phyloP scores from a whole-genome alignment of 1,140 invertebrate species.

The Nautilus pompilius region DNA sequence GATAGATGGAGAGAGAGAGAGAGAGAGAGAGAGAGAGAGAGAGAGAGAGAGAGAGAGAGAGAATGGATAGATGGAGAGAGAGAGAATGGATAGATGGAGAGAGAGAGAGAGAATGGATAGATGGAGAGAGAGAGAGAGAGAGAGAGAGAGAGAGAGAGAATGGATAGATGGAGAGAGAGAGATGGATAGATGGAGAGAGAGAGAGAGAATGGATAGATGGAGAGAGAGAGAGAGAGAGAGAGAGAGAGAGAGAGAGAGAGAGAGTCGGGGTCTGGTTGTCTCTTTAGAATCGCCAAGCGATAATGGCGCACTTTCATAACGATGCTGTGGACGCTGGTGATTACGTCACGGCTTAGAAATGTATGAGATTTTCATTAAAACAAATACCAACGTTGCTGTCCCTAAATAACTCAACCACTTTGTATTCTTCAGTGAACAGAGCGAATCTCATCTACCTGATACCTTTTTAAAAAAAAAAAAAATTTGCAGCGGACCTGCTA shows the following conservation, averaged over 20 bases:
- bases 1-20: background rate
- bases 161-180: background rate
- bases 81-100: background rate
- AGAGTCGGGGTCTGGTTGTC: background rate
- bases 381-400: too few relatives aligned
- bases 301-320: too few relatives aligned
- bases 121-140: background rate
- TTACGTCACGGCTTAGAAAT: too few relatives aligned
- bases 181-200: background rate
- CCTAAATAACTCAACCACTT: too few relatives aligned
- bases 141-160: background rate
- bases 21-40: background rate
- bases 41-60: background rate
- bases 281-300: too few relatives aligned
- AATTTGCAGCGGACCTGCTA: too few relatives aligned
- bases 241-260: background rate
- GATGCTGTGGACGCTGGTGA: too few relatives aligned
- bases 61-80: background rate
- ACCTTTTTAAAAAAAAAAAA: too few relatives aligned
- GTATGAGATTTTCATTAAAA: too few relatives aligned
- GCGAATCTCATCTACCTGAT: too few relatives aligned
- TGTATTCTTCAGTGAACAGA: too few relatives aligned
- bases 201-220: background rate
- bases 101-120: background rate
- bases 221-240: background rate